A percentile compares a stretch with the other conserved stretches of the same genome.
phyloP scores from a whole-genome alignment of 92 coral and sea anemone species.

The Pocillopora grandis region DNA sequence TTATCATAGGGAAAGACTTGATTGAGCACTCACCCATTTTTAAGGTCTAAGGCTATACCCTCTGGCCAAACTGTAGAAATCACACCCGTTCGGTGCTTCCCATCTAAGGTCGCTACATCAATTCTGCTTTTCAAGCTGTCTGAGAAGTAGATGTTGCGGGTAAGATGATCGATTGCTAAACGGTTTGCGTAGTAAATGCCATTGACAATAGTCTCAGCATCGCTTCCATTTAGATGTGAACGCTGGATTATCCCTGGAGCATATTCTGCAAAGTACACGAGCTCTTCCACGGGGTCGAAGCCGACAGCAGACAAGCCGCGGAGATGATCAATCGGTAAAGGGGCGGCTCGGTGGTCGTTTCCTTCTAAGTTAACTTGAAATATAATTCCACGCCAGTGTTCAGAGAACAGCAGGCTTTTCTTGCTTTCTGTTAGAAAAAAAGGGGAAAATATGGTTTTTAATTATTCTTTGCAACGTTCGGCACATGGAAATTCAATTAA shows the following conservation, averaged over 20 bases:
- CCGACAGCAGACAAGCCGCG: constrained; percentile 13
- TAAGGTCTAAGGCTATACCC: constrained; percentile 24
- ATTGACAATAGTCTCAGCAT: constrained; percentile 13
- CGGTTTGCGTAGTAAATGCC: constrained; percentile 25
- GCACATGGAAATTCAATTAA: background rate
- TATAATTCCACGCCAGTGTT: background rate
- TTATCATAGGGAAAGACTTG: background rate
- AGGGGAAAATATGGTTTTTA: background rate
- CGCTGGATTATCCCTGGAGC: constrained; percentile 16
- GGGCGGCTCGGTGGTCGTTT: constrained; percentile 4
- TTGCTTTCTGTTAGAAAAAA: constrained; percentile 17
- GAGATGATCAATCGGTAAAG: constrained; percentile 19
- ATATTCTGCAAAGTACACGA: constrained; percentile 5
- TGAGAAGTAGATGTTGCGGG: constrained; percentile 29
- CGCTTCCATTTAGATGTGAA: constrained; percentile 11
- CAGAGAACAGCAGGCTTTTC: constrained; percentile 22
- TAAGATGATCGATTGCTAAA: constrained; percentile 17
- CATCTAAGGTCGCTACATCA: constrained; percentile 27
- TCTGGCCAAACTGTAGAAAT: constrained; percentile 15
- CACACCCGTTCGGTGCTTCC: constrained; percentile 12
- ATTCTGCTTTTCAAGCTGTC: constrained; percentile 16
- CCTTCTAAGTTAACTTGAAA: constrained; percentile 28
- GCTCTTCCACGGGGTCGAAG: constrained; percentile 26
- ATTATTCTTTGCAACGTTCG: too few relatives aligned
- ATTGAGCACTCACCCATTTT: constrained; percentile 18